Percentiles rank a stretch among this genome's conserved stretches.
Conservation (phyloP, 2,888 invertebrate genomes). For the Oscheius sp. region DNA sequence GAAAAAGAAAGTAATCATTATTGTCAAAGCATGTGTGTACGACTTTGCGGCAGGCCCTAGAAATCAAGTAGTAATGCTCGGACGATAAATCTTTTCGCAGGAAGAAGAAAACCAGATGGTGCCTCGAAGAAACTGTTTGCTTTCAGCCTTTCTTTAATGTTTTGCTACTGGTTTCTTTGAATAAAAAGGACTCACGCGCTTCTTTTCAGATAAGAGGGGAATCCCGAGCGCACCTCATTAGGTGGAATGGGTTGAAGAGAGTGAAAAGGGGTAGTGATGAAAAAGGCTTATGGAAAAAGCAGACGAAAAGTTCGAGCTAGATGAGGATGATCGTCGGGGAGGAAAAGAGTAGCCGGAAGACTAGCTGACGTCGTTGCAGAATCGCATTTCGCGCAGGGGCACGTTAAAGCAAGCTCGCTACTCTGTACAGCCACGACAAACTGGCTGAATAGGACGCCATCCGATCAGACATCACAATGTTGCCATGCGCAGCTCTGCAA, state of each 20-base stretch:
- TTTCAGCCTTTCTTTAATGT: neutral
- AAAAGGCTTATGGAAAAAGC: neutral
- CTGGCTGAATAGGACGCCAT: too few species aligned
- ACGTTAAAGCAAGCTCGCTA: neutral
- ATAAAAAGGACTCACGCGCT: neutral
- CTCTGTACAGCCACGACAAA: too few species aligned
- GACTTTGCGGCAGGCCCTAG: neutral
- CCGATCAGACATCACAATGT: too few species aligned
- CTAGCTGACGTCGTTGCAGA: slow-evolving; percentile 31
- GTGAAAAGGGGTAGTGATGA: neutral
- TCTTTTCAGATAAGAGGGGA: slow-evolving; percentile 10
- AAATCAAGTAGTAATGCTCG: slow-evolving; percentile 29
- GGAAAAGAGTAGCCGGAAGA: slow-evolving; percentile 31
- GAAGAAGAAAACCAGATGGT: slow-evolving; percentile 18
- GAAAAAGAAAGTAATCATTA: slow-evolving; percentile 6
- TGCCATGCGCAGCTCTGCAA: too few species aligned
- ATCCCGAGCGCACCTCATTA: slow-evolving; percentile 3
- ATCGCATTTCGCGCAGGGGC: slow-evolving; percentile 25
- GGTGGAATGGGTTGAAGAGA: slow-evolving; percentile 13
- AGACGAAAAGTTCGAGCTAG: slow-evolving; percentile 1
- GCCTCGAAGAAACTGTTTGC: neutral
- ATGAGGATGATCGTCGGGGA: slow-evolving; percentile 11
- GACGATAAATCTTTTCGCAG: slow-evolving; percentile 10
- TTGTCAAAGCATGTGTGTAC: neutral
- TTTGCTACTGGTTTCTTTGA: slow-evolving; percentile 2